phyloP scores from a whole-genome alignment of 2,797 vertebrate species.

The Lerista edwardsae region DNA sequence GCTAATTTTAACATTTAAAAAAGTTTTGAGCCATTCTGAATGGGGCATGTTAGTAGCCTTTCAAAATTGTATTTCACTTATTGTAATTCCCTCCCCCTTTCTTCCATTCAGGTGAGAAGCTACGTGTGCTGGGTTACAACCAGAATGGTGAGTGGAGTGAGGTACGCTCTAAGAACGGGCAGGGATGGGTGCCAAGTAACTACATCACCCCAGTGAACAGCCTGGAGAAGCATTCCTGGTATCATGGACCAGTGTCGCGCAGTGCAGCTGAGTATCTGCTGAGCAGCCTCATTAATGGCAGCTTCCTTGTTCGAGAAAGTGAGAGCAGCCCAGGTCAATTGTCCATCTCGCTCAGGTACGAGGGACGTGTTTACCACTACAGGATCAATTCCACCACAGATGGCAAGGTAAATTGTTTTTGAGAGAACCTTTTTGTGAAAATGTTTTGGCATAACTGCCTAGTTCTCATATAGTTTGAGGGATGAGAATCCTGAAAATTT shows the following conservation, averaged over 20 bases:
- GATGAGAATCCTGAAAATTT: neutral
- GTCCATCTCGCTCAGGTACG: conserved; percentile 98
- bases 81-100: conserved; percentile 8
- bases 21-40: too few relatives aligned
- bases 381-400: conserved; percentile 95
- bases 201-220: conserved; percentile 99
- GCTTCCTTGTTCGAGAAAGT: conserved; percentile 96
- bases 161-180: conserved; percentile 97
- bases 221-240: conserved; percentile 99
- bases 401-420: conserved; percentile 85
- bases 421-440: neutral
- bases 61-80: neutral
- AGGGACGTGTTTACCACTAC: conserved; percentile 99
- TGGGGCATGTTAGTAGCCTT: neutral
- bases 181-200: conserved; percentile 99
- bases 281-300: conserved; percentile 97
- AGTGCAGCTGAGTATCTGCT: conserved; percentile 96
- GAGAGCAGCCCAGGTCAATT: conserved; percentile 98
- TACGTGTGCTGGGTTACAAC: conserved; percentile 97
- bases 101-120: conserved; percentile 88
- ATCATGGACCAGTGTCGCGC: conserved; percentile 97
- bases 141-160: conserved; percentile 99
- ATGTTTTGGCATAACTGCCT: neutral
- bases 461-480: neutral
- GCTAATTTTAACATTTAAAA: neutral